Evolutionary conservation across 2,113 vertebrate genomes (phyloP).

Genomic region (Tenrec ecaudatus): DNA sequence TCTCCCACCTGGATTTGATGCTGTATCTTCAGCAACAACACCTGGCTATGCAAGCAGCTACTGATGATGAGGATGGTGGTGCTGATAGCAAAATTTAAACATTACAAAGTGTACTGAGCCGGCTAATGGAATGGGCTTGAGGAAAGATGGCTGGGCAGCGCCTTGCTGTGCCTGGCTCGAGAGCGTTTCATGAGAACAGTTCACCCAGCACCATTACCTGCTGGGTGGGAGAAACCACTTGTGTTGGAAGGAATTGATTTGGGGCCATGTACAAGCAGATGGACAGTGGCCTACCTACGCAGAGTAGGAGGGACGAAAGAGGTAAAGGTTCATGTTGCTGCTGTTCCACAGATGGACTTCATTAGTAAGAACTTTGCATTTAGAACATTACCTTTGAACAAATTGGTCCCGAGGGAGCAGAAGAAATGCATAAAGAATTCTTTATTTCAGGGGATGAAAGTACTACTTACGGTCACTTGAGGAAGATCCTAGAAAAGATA

Average conservation of each 20-base stretch:
- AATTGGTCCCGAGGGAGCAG: no score
- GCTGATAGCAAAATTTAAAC: not conserved
- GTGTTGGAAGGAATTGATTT: constrained; percentile 92
- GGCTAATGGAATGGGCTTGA: accelerated
- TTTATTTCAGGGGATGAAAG: no score
- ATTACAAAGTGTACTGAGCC: not conserved
- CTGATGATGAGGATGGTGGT: no score
- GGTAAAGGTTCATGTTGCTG: constrained; percentile 95
- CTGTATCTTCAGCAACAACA: not conserved
- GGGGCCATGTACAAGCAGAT: constrained; percentile 92
- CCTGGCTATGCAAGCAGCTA: not conserved
- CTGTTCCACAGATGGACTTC: constrained; percentile 95
- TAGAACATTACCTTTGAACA: constrained; percentile 78
- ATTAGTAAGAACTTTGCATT: constrained; percentile 97
- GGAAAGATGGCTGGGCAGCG: constrained; percentile 20
- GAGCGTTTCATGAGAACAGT: constrained; percentile 86
- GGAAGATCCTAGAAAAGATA: constrained; percentile 87
- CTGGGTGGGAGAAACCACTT: constrained; percentile 90
- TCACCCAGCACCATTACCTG: constrained; percentile 91
- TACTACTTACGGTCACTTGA: no score
- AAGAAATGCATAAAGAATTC: no score
- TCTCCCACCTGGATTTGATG: no score
- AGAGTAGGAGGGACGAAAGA: constrained; percentile 87
- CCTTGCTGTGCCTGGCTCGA: constrained; percentile 57
- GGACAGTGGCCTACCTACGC: constrained; percentile 92